Conservation (phyloP, 2,888 invertebrate species). For the Erebia aethiops region DNA sequence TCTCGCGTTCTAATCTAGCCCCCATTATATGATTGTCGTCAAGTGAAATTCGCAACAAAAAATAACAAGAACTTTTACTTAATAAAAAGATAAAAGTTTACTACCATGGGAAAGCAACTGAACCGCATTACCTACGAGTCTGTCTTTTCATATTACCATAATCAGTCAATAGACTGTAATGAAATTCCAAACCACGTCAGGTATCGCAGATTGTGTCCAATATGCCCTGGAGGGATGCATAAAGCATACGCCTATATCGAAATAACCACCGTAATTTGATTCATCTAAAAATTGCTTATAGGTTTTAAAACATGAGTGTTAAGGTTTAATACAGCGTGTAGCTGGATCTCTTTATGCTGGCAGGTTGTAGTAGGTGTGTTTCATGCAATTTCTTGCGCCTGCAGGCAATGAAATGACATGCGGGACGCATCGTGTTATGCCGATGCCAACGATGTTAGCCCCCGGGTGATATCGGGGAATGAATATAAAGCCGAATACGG, state of each 20-base stretch:
- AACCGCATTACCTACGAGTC: constrained; percentile 10
- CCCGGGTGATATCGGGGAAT: constrained; percentile 52
- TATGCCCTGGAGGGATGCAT: constrained; percentile 70
- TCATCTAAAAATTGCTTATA: constrained; percentile 36
- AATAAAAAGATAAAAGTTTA: background rate
- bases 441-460: constrained; percentile 65
- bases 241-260: constrained; percentile 50
- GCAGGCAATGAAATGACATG: constrained; percentile 73
- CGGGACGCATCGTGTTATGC: constrained; percentile 65
- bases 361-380: constrained; percentile 60
- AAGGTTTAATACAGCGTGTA: constrained; percentile 2
- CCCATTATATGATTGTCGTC: too few species aligned
- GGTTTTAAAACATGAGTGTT: background rate
- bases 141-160: constrained; percentile 49
- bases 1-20: too few species aligned
- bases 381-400: constrained; percentile 78
- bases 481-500: constrained; percentile 46
- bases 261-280: constrained; percentile 53
- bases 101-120: background rate
- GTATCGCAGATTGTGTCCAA: constrained; percentile 77
- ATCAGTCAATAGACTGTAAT: constrained; percentile 72
- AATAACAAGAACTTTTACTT: background rate
- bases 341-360: constrained; percentile 51
- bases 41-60: too few species aligned
- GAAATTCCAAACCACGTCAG: constrained; percentile 74